Evolutionary conservation across 1,140 invertebrate genomes (phyloP).

Genomic region (Drosophila aff.): DNA sequence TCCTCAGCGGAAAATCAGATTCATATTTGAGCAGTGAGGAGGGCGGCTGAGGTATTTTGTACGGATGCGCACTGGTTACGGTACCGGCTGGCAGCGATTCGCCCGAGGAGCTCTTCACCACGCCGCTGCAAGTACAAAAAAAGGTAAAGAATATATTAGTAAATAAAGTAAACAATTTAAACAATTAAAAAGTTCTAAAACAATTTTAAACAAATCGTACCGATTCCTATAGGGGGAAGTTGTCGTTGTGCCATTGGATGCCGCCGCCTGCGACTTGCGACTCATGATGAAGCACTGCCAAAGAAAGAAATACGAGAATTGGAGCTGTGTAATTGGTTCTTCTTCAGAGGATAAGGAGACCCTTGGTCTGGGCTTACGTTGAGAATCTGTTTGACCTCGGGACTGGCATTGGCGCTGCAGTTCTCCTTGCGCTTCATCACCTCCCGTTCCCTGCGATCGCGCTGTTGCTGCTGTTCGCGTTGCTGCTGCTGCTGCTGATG

Average conservation of each 20-base stretch:
- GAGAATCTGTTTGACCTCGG: constrained; percentile 97
- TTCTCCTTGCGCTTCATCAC: constrained; percentile 92
- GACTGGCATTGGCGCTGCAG: constrained; percentile 97
- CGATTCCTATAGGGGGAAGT: constrained; percentile 92
- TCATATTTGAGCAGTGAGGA: constrained; percentile 89
- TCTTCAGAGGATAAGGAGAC: not conserved
- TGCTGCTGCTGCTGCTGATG: constrained; percentile 84
- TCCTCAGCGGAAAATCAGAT: constrained; percentile 96
- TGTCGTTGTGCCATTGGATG: constrained; percentile 89
- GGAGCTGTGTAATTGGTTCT: not conserved
- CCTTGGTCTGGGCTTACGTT: constrained; percentile 87
- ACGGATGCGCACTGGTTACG: constrained; percentile 88
- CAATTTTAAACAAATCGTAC: constrained; percentile 85
- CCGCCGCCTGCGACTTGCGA: constrained; percentile 93
- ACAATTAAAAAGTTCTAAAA: no score
- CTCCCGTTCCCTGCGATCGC: constrained; percentile 89
- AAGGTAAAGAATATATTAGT: constrained; percentile 30
- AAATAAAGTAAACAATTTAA: no score
- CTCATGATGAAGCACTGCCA: constrained; percentile 94
- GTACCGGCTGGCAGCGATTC: constrained; percentile 87
- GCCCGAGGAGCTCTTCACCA: constrained; percentile 87
- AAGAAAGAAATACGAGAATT: not conserved
- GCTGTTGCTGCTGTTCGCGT: constrained; percentile 85
- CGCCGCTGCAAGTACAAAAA: constrained; percentile 84
- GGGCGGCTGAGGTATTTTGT: constrained; percentile 88